A percentile compares a stretch with the other conserved stretches of the same genome.
Evolutionary conservation across 2,888 invertebrate genomes (phyloP).

Genomic region (Drosophila subquinaria): DNA sequence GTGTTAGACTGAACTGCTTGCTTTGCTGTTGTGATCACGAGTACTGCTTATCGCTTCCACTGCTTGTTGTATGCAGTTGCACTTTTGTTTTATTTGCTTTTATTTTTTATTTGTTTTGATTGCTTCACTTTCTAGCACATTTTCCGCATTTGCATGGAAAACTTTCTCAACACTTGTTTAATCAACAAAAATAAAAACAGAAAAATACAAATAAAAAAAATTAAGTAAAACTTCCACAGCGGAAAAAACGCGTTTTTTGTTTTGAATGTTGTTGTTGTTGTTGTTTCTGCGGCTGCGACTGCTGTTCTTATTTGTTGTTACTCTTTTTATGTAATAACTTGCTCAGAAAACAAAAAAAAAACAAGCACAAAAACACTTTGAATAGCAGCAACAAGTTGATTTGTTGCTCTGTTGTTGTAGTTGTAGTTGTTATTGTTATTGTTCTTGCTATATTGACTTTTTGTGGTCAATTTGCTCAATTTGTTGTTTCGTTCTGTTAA

Average conservation of each 20-base stretch:
- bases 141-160: constrained; percentile 11
- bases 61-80: constrained; percentile 16
- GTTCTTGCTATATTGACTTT: constrained; percentile 8
- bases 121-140: constrained; percentile 18
- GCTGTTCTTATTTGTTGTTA: constrained; percentile 26
- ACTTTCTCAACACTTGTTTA: constrained; percentile 35
- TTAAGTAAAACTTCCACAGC: constrained; percentile 23
- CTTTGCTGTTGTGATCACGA: background rate
- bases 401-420: background rate
- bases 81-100: constrained; percentile 14
- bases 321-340: constrained; percentile 58
- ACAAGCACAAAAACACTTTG: constrained; percentile 29
- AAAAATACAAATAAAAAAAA: constrained; percentile 10
- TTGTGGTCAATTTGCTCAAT: constrained; percentile 8
- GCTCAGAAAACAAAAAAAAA: constrained; percentile 24
- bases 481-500: constrained; percentile 23
- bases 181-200: constrained; percentile 14
- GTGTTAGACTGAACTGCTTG: constrained; percentile 11
- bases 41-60: constrained; percentile 1
- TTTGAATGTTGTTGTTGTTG: constrained; percentile 8
- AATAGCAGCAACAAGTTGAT: constrained; percentile 8
- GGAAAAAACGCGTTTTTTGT: constrained; percentile 39
- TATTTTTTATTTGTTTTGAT: background rate
- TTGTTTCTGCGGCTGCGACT: constrained; percentile 19
- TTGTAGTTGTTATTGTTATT: constrained; percentile 29